Conservation (phyloP, 2,888 invertebrate genomes). For the Eilema caniola region DNA sequence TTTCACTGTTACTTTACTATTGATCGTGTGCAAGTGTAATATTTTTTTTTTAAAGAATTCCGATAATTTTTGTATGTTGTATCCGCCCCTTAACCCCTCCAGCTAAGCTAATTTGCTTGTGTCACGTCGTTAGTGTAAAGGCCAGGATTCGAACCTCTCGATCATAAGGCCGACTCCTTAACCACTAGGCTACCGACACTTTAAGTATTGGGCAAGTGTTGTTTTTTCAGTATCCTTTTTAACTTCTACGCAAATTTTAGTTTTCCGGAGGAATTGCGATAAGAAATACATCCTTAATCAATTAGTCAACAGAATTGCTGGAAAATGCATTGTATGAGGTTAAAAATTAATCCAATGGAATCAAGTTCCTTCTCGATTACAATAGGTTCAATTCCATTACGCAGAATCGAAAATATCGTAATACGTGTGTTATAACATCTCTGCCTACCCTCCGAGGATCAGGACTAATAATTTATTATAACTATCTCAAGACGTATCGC, state of each 20-base stretch:
- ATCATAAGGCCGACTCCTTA: too few species aligned
- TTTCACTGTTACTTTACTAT: conserved; percentile 40
- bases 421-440: neutral
- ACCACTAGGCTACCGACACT: too few species aligned
- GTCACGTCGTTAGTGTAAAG: too few species aligned
- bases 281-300: neutral
- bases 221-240: neutral
- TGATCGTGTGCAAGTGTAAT: neutral
- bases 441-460: neutral
- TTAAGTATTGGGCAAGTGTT: neutral
- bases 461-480: neutral
- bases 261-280: neutral
- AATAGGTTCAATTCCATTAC: too few species aligned
- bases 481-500: neutral
- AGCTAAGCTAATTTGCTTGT: too few species aligned
- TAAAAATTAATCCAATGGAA: too few species aligned
- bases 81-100: too few species aligned
- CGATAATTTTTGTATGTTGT: too few species aligned
- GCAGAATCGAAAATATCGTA: neutral
- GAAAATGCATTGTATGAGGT: neutral
- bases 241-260: neutral
- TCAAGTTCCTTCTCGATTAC: too few species aligned
- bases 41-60: too few species aligned
- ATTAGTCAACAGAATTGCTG: neutral
- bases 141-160: too few species aligned